phyloP scores from a whole-genome alignment of 2,888 invertebrate species.

The Acronicta leporina region DNA sequence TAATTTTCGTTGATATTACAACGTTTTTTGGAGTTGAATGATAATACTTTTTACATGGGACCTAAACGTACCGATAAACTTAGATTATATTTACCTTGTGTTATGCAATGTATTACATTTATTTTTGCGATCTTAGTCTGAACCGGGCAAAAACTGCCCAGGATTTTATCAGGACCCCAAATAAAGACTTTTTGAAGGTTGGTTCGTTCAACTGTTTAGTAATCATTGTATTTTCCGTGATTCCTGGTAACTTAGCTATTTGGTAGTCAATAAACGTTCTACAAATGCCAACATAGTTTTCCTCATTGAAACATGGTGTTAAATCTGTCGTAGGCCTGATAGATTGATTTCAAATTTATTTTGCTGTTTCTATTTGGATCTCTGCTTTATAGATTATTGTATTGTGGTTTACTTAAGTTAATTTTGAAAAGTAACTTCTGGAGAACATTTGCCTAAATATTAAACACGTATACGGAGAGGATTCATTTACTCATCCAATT shows the following conservation, averaged over 20 bases:
- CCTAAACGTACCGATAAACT: no score
- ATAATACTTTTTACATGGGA: no score
- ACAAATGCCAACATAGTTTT: slow-evolving; percentile 31
- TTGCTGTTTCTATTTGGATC: not conserved
- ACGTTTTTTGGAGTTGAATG: no score
- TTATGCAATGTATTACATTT: no score
- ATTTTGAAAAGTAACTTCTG: not conserved
- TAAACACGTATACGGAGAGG: no score
- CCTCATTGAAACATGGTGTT: slow-evolving; percentile 23
- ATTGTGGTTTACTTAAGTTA: not conserved
- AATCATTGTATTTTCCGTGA: slow-evolving; percentile 35
- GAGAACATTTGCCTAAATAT: not conserved
- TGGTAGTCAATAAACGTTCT: slow-evolving; percentile 35
- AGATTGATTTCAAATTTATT: slow-evolving; percentile 32
- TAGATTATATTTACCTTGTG: no score
- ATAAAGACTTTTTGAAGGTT: slow-evolving; percentile 6
- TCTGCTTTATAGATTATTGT: not conserved
- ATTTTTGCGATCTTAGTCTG: no score
- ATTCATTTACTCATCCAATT: not conserved
- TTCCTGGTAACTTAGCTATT: slow-evolving; percentile 43
- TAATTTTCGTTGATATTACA: no score
- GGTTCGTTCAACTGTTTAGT: slow-evolving; percentile 42
- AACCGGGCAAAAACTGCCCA: no score
- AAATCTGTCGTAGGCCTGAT: slow-evolving; percentile 19
- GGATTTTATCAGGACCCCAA: not conserved